Evolutionary conservation across 2,113 vertebrate genomes (phyloP), one percentile per base, ranked within the genome.

Genomic region (Hemiprocne comata): DNA sequence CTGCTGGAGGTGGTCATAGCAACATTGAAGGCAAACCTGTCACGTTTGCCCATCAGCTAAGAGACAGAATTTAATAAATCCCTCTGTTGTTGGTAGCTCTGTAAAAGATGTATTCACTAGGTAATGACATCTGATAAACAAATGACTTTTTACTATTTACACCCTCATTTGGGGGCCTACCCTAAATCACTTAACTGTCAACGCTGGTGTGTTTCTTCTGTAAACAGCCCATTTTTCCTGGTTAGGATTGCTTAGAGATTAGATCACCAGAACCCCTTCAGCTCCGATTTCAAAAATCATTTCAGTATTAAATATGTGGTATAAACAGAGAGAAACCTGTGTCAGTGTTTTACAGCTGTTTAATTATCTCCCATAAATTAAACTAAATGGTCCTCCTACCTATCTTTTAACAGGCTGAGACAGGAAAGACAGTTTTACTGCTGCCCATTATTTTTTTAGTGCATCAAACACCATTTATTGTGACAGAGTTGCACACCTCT

Each of bases 341-440:
- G 0, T n/a, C 40, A 42, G 34, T n/a, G 12, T 82, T 89, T 87
- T 82, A 69, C 14, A 69, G 50, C 71, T 85, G 29, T 74, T 66
- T 93, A 83, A 86, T 83, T 83, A n/a, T 29, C 54, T 87, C 44
- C 28, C 62, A 48, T 80, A 91, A 69, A 85, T 85, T 79, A 85
- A 78, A 65, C 13, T 50, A 72, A 70, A 58, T 17, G 5, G 8
- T 58, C 38, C 21, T 36, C 42, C 85, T 83, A 33, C 50, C 78
- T 61, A 36, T 58, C 42, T 84, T 93, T 78, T 84, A 53, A 38
- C 58, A 83, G 28, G 36, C 33, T 29, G 40, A 62, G 71, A 33
- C 38, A 80, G 51, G 38, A 83, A 50, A 55, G 67, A 54, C 33
- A 74, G 42, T 48, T 92, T 93, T 85, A 90, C 44, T 80, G 42